These are phyloP conservation scores for Rhagoletis pomonella DNA, from an alignment of 1,140 invertebrate species.

Conservation along the genomic window DNA sequence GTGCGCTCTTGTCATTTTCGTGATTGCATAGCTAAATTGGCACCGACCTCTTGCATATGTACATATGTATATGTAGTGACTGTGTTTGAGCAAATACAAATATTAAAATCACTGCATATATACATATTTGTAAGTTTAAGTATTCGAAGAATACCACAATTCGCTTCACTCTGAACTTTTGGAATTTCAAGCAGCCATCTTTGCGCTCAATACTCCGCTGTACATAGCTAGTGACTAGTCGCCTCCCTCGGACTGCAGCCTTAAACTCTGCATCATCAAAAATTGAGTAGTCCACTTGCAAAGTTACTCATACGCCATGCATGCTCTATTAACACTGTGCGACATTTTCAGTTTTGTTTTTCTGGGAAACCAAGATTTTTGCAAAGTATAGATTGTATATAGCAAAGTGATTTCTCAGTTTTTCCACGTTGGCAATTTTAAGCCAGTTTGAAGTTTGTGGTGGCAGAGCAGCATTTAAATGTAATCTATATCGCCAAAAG, in stretches of 20 bases:
- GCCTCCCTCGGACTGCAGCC: background rate
- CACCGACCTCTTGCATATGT: background rate
- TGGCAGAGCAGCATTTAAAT: too few relatives aligned
- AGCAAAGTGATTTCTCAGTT: too few relatives aligned
- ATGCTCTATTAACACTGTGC: too few relatives aligned
- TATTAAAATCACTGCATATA: background rate
- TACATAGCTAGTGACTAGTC: background rate
- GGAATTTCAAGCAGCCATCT: background rate
- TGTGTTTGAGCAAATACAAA: background rate
- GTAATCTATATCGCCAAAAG: too few relatives aligned
- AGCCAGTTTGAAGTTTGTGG: too few relatives aligned
- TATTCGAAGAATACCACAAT: background rate
- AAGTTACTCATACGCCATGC: too few relatives aligned
- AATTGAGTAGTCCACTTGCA: background rate
- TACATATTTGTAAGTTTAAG: background rate
- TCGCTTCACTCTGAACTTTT: background rate
- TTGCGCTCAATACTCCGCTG: background rate
- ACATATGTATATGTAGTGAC: background rate
- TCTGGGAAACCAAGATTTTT: too few relatives aligned
- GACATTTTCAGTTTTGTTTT: too few relatives aligned
- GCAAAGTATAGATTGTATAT: too few relatives aligned
- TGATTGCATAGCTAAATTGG: conserved; percentile 32
- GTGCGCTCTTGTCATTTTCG: conserved; percentile 19
- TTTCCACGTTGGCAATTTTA: too few relatives aligned
- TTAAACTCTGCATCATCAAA: background rate